Base-by-base conservation (phyloP, 2,113 vertebrate genomes). In the Corvus cornix region DNA sequence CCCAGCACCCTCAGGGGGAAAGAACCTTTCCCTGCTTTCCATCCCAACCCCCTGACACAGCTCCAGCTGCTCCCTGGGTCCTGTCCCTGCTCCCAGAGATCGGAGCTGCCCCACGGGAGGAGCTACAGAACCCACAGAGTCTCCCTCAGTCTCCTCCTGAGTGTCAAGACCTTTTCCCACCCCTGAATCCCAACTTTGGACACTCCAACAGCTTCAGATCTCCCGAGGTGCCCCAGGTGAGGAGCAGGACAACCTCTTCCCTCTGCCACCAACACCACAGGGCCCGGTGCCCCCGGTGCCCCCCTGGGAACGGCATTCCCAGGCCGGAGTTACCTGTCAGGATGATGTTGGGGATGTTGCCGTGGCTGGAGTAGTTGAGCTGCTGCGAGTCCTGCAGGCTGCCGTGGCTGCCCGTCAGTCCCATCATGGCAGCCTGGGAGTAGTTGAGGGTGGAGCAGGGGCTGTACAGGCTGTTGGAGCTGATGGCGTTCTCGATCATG, bases 331-430 rank as follows among this genome's bases (percentile, higher is more conserved):
- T 97, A 99, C 99, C 99, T 98, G 99, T 99, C 66, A 99, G 98
- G 95, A 99, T 99, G 97, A 99, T 99, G 98, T 99, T 99, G 92
- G 99, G 99, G 98, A 99, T 99, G 98, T 99, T 98, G 76, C 99
- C 91, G 48, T 99, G 99, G 98, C 97, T 98, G 96, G 98, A 97
- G 97, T 99, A 99, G 84, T 97, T 97, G 1, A 99, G 98, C 86
- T 98, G 99, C 96, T 99, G 98, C 0, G 98, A 87, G 93, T 99
- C 99, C 43, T 98, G 99, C 68, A 99, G 97, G 97, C 98, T 98
- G 92, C 97, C 87, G 2, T 97, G 98, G 83, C 99, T 99, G 66
- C 99, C 99, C 0, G 98, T 98, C 33, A 99, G 98, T n/a, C 99
- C 99, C 99, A 99, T 99, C 99, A 99, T 99, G 80, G 99, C 99